A percentile compares a stretch with the other conserved stretches of the same genome.
phyloP scores from a whole-genome alignment of 2,113 vertebrate species.

The Pogonocichla stellata region DNA sequence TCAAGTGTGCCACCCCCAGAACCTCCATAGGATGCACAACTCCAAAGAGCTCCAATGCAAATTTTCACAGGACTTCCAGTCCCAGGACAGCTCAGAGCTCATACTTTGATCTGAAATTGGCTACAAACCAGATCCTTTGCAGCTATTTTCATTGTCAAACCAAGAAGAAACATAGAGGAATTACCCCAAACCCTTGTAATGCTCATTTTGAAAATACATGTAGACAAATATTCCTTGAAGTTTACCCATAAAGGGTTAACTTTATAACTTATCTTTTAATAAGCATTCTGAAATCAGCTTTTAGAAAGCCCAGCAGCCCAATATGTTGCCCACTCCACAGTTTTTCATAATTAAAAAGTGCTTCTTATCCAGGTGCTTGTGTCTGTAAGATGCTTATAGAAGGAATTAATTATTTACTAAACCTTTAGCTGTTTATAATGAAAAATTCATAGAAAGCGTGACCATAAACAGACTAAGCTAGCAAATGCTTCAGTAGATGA shows the following conservation, averaged over 20 bases:
- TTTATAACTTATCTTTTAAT: neutral
- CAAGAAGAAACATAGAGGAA: neutral
- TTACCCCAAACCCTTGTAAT: neutral
- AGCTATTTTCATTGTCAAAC: neutral
- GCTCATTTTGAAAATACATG: neutral
- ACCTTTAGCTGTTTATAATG: slow-evolving; percentile 37
- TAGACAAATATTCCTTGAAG: neutral
- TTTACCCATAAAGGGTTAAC: neutral
- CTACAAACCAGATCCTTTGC: neutral
- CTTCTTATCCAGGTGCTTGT: neutral
- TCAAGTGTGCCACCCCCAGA: neutral
- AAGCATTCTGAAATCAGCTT: neutral
- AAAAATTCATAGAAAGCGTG: slow-evolving; percentile 52
- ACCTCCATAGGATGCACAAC: rapidly evolving
- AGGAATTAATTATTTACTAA: slow-evolving; percentile 58
- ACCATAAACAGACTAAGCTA: slow-evolving; percentile 13
- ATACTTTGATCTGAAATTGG: neutral
- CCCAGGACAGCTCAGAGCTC: neutral
- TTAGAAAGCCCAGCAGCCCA: neutral
- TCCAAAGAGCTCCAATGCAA: neutral
- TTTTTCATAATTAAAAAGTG: slow-evolving; percentile 8
- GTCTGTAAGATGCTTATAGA: neutral
- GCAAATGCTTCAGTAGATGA: neutral
- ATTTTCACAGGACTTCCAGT: neutral
- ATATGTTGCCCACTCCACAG: neutral